Evolutionary conservation across 2,113 vertebrate genomes (phyloP).

Genomic region (Xiphophorus maculatus): DNA sequence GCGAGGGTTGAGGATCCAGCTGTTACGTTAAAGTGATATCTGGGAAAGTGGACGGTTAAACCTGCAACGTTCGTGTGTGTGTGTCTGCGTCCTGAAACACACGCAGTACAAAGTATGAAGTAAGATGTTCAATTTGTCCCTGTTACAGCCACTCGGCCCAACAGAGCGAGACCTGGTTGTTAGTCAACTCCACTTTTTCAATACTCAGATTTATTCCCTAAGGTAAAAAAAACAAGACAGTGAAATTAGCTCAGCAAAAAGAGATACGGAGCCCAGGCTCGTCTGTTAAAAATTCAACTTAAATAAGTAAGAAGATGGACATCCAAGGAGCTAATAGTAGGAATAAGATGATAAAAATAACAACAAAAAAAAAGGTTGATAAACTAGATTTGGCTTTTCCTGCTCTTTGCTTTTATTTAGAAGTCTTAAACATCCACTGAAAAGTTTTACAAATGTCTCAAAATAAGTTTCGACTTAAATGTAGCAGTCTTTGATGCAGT

Average conservation of each 20-base stretch:
- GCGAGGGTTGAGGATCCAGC: slow-evolving; percentile 35
- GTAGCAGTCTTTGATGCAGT: no score
- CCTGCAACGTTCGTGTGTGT: slow-evolving; percentile 22
- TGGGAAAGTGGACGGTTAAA: slow-evolving; percentile 28
- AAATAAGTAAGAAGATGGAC: background rate
- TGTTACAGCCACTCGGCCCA: slow-evolving; percentile 46
- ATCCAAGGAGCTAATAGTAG: background rate
- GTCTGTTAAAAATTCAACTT: no score
- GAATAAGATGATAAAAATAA: no score
- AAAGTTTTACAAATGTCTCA: background rate
- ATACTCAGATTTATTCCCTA: background rate
- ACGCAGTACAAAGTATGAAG: background rate
- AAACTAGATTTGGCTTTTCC: background rate
- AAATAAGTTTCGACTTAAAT: no score
- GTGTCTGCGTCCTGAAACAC: slow-evolving; percentile 41
- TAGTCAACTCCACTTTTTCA: slow-evolving; percentile 20
- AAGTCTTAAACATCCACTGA: background rate
- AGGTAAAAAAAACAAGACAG: no score
- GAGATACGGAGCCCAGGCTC: no score
- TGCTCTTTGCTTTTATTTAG: background rate
- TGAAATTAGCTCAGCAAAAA: no score
- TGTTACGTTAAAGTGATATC: slow-evolving; percentile 63
- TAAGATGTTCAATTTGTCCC: slow-evolving; percentile 17
- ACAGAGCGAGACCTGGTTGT: slow-evolving; percentile 36
- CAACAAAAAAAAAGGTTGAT: background rate